Evolutionary conservation across 2,888 invertebrate genomes (phyloP), one percentile per base, ranked within the genome.

Genomic region (Drosophila neonasuta): DNA sequence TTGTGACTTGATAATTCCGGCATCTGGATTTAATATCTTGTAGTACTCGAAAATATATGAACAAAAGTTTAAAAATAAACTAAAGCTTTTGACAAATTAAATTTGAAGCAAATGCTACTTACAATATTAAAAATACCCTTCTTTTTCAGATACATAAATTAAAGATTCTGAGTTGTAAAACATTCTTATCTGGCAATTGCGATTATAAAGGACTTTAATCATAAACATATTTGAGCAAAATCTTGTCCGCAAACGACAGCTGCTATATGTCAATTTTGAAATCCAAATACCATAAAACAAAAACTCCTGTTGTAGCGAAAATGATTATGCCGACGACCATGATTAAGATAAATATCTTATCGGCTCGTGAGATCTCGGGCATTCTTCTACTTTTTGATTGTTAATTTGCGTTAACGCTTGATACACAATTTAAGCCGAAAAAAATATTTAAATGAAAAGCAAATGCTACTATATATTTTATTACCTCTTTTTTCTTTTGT

Each of bases 381-480:
- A 49, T 49, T 39, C n/a, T 46, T 5, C 36, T n/a, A 36, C 24
- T 24, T 24, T 24, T 36, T 36, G 11, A 36, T 11, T n/a, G 36
- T 36, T n/a, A 5, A n/a, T 36, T n/a, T n/a, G 6, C 6, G 46
- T 10, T 34, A 6, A 29, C 10, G 32, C 6, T 20, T 54, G 5
- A 24, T n/a, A 13, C n/a, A 0, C 30, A 54, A 20, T 44, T 44
- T 34, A 6, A 34, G 20, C 13, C 34, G 15, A 51, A 29, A 41
- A 52, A 52, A 41, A 52, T 30, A 52, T 34, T 9, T 51, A 34
- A 55, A 13, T 32, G 20, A 20, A 44, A 13, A 34, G 54, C 54
- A 55, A 55, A 55, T 44, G 20, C 20, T 44, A 24, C 54, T 55
- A 32, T 32, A 30, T 10, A 7, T 39, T 13, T 5, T 5, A 13